These are phyloP conservation scores for Conchocele bisecta DNA, from an alignment of 2,888 invertebrate species.

Conservation along the genomic window DNA sequence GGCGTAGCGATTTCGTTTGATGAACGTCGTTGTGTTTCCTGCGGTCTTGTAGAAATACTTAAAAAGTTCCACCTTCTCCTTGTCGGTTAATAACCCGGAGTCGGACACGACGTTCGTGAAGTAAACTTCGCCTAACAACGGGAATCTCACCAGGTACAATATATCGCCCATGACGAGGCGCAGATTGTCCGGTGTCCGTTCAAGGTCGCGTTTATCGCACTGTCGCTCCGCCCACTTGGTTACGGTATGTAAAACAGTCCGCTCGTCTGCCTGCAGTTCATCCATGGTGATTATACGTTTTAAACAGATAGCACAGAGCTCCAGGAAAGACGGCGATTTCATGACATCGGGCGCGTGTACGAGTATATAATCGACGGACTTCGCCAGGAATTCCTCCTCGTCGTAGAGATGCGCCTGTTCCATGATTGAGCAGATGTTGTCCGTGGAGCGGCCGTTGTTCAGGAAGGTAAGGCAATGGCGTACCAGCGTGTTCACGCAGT, in stretches of 20 bases:
- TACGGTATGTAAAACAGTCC: slow-evolving; percentile 52
- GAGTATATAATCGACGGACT: slow-evolving; percentile 61
- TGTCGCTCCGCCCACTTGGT: slow-evolving; percentile 57
- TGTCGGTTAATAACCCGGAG: slow-evolving; percentile 54
- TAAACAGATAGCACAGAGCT: slow-evolving; percentile 54
- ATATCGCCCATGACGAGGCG: slow-evolving; percentile 55
- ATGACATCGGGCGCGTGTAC: slow-evolving; percentile 58
- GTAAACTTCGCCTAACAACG: slow-evolving; percentile 59
- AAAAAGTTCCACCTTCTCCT: slow-evolving; percentile 65
- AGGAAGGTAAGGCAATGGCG: slow-evolving; percentile 59
- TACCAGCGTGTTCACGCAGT: slow-evolving; percentile 55
- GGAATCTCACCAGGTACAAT: slow-evolving; percentile 62
- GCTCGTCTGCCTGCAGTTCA: slow-evolving; percentile 63
- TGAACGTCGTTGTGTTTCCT: slow-evolving; percentile 38
- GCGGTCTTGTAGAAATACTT: slow-evolving; percentile 64
- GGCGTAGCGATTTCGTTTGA: slow-evolving; percentile 47
- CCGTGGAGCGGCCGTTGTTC: slow-evolving; percentile 56
- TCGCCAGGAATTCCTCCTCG: slow-evolving; percentile 58
- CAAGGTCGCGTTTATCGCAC: slow-evolving; percentile 53
- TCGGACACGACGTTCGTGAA: slow-evolving; percentile 65
- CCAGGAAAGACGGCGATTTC: slow-evolving; percentile 53
- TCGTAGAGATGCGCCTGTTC: slow-evolving; percentile 67
- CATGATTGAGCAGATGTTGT: slow-evolving; percentile 64
- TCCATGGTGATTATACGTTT: slow-evolving; percentile 55
- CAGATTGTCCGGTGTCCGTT: slow-evolving; percentile 48